These are phyloP conservation scores for Potamilus streckersoni DNA, from an alignment of 1,140 invertebrate genomes.

Conservation along the genomic window DNA sequence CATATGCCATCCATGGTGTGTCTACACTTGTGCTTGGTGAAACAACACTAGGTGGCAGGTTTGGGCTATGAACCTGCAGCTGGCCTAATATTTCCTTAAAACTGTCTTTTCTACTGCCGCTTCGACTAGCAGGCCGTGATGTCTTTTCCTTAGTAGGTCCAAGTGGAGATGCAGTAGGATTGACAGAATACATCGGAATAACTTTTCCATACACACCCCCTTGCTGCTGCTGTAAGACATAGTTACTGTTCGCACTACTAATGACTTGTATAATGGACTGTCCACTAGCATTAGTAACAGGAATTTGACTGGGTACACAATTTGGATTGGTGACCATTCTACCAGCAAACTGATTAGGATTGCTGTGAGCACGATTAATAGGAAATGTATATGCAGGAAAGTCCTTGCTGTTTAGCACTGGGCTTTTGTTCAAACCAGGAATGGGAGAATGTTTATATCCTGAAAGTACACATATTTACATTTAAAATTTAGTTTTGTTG, in stretches of 20 bases:
- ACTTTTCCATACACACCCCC: slow-evolving; percentile 17
- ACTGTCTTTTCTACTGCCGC: slow-evolving; percentile 54
- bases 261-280: no score
- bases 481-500: no score
- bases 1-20: slow-evolving; percentile 10
- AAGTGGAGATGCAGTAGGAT: slow-evolving; percentile 8
- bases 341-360: no score
- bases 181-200: slow-evolving; percentile 15
- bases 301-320: no score
- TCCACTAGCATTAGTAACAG: no score
- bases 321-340: no score
- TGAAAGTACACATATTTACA: slow-evolving; percentile 16
- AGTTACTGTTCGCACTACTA: no score
- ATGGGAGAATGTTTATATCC: slow-evolving; percentile 51
- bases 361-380: no score
- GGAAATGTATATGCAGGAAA: slow-evolving; percentile 30
- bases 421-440: slow-evolving; percentile 42
- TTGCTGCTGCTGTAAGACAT: slow-evolving; percentile 8
- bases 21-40: slow-evolving; percentile 22
- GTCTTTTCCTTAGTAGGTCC: slow-evolving; percentile 29
- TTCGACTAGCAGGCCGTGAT: slow-evolving; percentile 40
- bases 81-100: slow-evolving; percentile 49
- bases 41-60: slow-evolving; percentile 23
- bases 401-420: slow-evolving; percentile 32
- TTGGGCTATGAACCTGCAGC: slow-evolving; percentile 29